phyloP scores from a whole-genome alignment of 2,797 vertebrate genomes.

The Phoeniculus purpureus region DNA sequence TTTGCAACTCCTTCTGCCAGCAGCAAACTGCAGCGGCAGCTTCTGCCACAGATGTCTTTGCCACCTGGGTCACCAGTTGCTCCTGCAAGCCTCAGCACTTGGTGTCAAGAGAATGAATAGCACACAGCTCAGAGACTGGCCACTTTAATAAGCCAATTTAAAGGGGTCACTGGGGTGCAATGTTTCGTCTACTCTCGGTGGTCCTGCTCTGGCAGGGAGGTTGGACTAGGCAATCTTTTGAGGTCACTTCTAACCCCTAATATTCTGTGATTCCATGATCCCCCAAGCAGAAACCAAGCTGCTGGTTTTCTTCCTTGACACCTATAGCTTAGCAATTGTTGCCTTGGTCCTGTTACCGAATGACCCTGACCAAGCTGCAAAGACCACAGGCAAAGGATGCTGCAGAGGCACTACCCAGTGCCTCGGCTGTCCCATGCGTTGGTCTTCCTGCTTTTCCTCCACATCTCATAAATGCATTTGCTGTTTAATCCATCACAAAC shows the following conservation, averaged over 20 bases:
- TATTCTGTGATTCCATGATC: neutral
- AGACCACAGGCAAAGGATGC: neutral
- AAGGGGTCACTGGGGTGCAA: neutral
- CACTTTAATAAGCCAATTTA: neutral
- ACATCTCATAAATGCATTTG: neutral
- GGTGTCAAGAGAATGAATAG: neutral
- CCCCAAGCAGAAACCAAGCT: neutral
- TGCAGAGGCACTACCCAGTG: neutral
- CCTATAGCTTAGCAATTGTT: neutral
- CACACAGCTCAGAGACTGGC: neutral
- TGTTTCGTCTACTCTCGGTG: neutral
- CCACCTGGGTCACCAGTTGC: neutral
- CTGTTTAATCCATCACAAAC: neutral
- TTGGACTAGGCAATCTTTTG: too few relatives aligned
- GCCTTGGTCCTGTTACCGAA: neutral
- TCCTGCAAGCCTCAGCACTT: neutral
- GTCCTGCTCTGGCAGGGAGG: too few relatives aligned
- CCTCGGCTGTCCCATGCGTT: neutral
- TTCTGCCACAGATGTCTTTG: neutral
- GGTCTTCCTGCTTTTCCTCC: neutral
- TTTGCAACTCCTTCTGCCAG: neutral
- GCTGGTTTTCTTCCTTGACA: neutral
- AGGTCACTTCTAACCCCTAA: too few relatives aligned
- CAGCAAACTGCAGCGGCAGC: neutral
- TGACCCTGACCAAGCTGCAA: neutral